Conservation (phyloP, 2,113 vertebrate species). For the Aspidoscelis tigris region DNA sequence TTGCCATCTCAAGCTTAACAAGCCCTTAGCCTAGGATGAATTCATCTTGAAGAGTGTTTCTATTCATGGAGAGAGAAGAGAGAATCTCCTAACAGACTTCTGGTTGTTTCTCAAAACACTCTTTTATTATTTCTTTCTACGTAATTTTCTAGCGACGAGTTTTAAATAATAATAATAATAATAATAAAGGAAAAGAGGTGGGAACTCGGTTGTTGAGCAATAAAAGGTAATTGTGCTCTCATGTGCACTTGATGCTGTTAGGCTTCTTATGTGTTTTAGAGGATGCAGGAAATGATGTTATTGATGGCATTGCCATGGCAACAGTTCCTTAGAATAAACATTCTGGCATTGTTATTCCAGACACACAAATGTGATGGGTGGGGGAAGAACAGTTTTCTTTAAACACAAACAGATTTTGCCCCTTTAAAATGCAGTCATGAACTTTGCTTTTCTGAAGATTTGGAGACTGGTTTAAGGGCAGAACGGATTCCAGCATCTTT, state of each 20-base stretch:
- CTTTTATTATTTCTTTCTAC: conserved; percentile 72
- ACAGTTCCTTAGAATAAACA: conserved; percentile 75
- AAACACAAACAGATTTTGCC: conserved; percentile 70
- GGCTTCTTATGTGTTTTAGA: conserved; percentile 69
- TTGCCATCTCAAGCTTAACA: conserved; percentile 67
- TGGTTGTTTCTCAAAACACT: conserved; percentile 66
- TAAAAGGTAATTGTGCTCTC: conserved; percentile 73
- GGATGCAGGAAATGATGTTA: conserved; percentile 75
- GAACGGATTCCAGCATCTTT: conserved; percentile 53
- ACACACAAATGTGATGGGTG: conserved; percentile 49
- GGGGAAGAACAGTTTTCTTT: conserved; percentile 60
- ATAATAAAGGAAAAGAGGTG: conserved; percentile 43
- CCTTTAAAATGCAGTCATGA: conserved; percentile 71
- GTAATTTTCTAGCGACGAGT: conserved; percentile 74
- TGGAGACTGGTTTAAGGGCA: conserved; percentile 50
- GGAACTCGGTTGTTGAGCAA: conserved; percentile 59
- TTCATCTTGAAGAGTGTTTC: conserved; percentile 72
- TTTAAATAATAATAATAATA: not conserved
- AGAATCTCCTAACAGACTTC: conserved; percentile 72
- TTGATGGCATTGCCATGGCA: conserved; percentile 78
- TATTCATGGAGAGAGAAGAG: conserved; percentile 68
- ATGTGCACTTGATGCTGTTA: conserved; percentile 63
- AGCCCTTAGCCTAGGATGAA: conserved; percentile 58
- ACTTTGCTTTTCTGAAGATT: conserved; percentile 68
- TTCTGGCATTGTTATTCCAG: conserved; percentile 76